Percentiles rank a stretch among this genome's conserved stretches.
Evolutionary conservation across 1,140 invertebrate species (phyloP).

Genomic region (Drosophila oshimai): DNA sequence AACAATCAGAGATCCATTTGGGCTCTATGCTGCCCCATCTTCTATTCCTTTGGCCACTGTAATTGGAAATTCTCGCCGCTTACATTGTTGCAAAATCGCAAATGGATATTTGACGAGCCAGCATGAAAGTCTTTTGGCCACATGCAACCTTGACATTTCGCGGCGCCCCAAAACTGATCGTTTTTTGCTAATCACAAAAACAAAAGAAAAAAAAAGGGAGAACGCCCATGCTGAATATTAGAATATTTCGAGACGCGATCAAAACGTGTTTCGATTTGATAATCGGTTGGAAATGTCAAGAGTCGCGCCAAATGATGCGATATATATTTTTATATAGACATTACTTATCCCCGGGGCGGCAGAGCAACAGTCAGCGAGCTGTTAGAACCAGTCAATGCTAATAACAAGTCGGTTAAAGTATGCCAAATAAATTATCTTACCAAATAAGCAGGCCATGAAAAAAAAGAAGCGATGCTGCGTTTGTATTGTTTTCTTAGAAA

Average conservation of each 20-base stretch:
- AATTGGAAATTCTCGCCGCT: constrained; percentile 36
- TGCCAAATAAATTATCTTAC: constrained; percentile 27
- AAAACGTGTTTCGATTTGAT: constrained; percentile 31
- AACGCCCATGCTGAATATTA: constrained; percentile 40
- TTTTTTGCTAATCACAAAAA: constrained; percentile 3
- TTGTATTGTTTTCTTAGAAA: not conserved
- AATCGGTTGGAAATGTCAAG: constrained; percentile 54
- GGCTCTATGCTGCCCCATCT: constrained; percentile 20
- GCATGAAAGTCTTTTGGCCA: constrained; percentile 2
- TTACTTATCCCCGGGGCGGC: constrained; percentile 27
- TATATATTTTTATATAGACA: constrained; percentile 40
- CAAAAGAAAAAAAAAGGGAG: constrained; percentile 18
- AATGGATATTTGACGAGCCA: constrained; percentile 33
- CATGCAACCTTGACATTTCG: constrained; percentile 63
- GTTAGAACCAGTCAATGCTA: constrained; percentile 27
- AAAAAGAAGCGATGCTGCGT: not conserved
- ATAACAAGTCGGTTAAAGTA: constrained; percentile 37
- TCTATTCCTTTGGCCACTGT: constrained; percentile 21
- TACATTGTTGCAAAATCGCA: constrained; percentile 28
- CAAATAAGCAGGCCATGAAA: constrained; percentile 9
- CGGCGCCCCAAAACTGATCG: constrained; percentile 29
- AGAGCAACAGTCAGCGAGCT: constrained; percentile 33
- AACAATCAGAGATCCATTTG: constrained; percentile 35
- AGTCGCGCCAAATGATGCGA: constrained; percentile 57
- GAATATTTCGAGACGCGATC: constrained; percentile 36